phyloP scores from a whole-genome alignment of 23 tunicate genomes.

The Halocynthia aurantium region DNA sequence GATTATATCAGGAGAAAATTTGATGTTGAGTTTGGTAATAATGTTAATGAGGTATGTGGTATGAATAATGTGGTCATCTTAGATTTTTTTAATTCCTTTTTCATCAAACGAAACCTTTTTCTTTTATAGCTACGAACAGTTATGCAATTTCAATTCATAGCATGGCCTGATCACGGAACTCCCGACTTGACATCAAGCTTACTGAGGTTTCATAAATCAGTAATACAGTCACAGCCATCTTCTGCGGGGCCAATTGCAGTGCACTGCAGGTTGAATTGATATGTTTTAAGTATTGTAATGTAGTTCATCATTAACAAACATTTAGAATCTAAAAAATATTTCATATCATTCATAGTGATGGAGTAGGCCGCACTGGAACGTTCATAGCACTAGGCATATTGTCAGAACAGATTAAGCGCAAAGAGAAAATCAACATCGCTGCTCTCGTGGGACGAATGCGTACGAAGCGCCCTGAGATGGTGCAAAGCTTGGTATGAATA shows the following conservation, averaged over 20 bases:
- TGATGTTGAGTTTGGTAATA: too few relatives aligned
- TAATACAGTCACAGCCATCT: neutral
- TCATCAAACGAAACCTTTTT: neutral
- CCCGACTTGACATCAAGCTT: constrained; percentile 20
- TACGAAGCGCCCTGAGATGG: constrained; percentile 24
- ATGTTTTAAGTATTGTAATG: too few relatives aligned
- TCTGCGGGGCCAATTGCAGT: constrained; percentile 13
- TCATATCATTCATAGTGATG: constrained; percentile 3
- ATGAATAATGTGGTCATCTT: too few relatives aligned
- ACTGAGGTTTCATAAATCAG: constrained; percentile 6
- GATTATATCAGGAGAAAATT: too few relatives aligned
- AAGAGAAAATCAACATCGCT: constrained; percentile 5
- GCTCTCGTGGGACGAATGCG: constrained; percentile 9
- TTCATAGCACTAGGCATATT: constrained; percentile 8
- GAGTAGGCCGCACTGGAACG: constrained; percentile 28
- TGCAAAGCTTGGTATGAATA: constrained; percentile 15
- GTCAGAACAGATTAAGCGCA: constrained; percentile 1
- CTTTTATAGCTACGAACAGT: neutral
- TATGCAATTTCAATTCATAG: constrained; percentile 23
- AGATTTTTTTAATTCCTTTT: neutral
- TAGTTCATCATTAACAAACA: too few relatives aligned
- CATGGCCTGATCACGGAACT: constrained; percentile 58
- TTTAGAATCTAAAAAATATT: too few relatives aligned
- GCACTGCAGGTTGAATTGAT: constrained; percentile 21
- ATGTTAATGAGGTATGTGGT: too few relatives aligned